phyloP scores from a whole-genome alignment of 2,888 invertebrate genomes.

The Hipparchia sbordonii region DNA sequence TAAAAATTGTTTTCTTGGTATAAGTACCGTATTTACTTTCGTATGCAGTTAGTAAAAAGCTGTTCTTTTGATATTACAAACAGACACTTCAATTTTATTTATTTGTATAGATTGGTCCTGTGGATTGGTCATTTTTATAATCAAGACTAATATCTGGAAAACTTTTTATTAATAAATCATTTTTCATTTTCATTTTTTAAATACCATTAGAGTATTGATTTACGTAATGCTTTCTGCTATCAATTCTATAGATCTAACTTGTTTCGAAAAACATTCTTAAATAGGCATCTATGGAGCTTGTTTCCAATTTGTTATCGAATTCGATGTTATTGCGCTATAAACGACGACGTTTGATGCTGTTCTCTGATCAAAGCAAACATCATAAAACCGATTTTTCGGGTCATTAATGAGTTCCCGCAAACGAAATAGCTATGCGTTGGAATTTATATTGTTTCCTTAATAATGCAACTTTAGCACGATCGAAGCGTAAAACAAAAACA shows the following conservation, averaged over 20 bases:
- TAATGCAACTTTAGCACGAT: constrained; percentile 33
- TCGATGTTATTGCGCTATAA: constrained; percentile 68
- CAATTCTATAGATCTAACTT: background rate
- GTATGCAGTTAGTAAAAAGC: too few species aligned
- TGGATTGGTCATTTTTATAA: too few species aligned
- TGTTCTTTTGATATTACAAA: too few species aligned
- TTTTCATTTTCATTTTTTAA: too few species aligned
- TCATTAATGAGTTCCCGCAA: constrained; percentile 70
- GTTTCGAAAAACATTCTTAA: background rate
- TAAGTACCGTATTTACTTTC: too few species aligned
- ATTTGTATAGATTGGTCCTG: too few species aligned
- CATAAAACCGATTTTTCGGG: constrained; percentile 74
- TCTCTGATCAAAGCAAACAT: constrained; percentile 73
- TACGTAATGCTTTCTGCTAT: too few species aligned
- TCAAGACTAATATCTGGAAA: too few species aligned
- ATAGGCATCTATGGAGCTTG: background rate
- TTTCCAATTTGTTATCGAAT: constrained; percentile 60
- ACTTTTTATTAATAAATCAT: too few species aligned
- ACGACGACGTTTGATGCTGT: constrained; percentile 66
- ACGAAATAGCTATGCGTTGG: constrained; percentile 61
- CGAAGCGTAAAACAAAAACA: constrained; percentile 34
- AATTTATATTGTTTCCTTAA: constrained; percentile 53
- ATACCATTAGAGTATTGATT: too few species aligned
- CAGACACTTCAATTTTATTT: too few species aligned
- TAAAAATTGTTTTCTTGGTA: too few species aligned